Conservation (phyloP, 1,140 invertebrate species). For the Drosophila baimaii region DNA sequence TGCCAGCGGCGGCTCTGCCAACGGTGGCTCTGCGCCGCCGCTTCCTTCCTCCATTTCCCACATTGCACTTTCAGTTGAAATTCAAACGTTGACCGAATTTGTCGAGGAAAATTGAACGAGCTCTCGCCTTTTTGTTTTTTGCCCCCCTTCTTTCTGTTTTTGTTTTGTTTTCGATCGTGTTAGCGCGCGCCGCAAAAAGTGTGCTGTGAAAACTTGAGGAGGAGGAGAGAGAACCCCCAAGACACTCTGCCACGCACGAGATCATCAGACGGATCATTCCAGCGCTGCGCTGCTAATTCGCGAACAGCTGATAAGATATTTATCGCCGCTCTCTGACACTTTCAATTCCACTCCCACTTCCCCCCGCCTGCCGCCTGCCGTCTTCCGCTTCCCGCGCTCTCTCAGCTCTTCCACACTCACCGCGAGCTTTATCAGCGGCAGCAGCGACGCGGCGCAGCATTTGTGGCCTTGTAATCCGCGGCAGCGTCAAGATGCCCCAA, state of each 20-base stretch:
- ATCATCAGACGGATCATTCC: constrained; percentile 61
- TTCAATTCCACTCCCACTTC: constrained; percentile 13
- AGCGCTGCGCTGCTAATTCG: constrained; percentile 11
- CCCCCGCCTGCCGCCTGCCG: not conserved
- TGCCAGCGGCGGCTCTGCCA: constrained; percentile 21
- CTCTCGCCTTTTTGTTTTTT: constrained; percentile 34
- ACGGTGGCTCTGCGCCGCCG: constrained; percentile 29
- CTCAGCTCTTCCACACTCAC: constrained; percentile 3
- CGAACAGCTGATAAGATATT: constrained; percentile 64
- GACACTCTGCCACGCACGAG: constrained; percentile 40
- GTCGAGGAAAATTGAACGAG: constrained; percentile 33
- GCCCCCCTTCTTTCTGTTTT: constrained; percentile 40
- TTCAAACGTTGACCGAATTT: constrained; percentile 81
- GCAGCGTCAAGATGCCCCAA: constrained; percentile 57
- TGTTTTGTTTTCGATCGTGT: constrained; percentile 29
- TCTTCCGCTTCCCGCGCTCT: constrained; percentile 9
- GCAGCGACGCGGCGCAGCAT: constrained; percentile 56
- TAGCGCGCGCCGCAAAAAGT: constrained; percentile 12
- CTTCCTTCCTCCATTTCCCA: constrained; percentile 73
- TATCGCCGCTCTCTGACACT: constrained; percentile 24
- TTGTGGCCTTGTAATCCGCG: constrained; percentile 59
- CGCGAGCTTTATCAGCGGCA: constrained; percentile 50
- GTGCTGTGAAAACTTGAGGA: constrained; percentile 15
- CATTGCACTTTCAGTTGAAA: constrained; percentile 77
- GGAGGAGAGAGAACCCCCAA: not conserved